phyloP scores from a whole-genome alignment of 53 echinoderm and acorn worm genomes.

The Stichopus horrens region DNA sequence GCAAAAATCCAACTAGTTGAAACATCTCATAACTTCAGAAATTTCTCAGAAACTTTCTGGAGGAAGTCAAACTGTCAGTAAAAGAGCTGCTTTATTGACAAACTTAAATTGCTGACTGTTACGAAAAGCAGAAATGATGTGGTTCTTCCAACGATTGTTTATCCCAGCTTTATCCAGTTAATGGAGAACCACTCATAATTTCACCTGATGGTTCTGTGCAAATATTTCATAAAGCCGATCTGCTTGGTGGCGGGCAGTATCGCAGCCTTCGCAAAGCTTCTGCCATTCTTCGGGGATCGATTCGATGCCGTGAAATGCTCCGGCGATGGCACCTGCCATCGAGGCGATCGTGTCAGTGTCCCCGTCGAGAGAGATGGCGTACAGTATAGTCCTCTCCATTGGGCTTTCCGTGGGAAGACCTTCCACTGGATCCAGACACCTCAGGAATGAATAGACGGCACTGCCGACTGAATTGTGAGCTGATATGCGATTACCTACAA shows the following conservation, averaged over 20 bases:
- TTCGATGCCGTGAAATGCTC: slow-evolving; percentile 84
- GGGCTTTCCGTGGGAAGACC: slow-evolving; percentile 54
- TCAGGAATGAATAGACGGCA: slow-evolving; percentile 82
- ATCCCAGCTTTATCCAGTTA: no score
- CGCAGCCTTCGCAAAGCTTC: slow-evolving; percentile 71
- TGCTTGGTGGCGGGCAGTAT: slow-evolving; percentile 67
- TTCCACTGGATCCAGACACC: slow-evolving; percentile 61
- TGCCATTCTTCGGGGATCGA: slow-evolving; percentile 67
- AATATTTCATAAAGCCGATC: slow-evolving; percentile 66
- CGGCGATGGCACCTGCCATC: slow-evolving; percentile 98
- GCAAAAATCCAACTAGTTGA: no score
- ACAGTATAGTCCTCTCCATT: slow-evolving; percentile 81
- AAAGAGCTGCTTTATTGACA: no score
- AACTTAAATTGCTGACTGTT: no score
- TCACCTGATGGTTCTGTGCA: not conserved
- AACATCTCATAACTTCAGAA: no score
- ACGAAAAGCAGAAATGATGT: no score
- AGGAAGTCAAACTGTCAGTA: no score
- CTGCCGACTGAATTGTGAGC: slow-evolving; percentile 83
- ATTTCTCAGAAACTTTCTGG: no score
- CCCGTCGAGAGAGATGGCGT: slow-evolving; percentile 88
- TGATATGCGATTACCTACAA: slow-evolving; percentile 69
- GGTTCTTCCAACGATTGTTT: no score
- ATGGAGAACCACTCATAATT: not conserved
- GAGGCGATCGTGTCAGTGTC: slow-evolving; percentile 96